Conservation (phyloP, 2,797 vertebrate genomes). For the Siniperca scherzeri region DNA sequence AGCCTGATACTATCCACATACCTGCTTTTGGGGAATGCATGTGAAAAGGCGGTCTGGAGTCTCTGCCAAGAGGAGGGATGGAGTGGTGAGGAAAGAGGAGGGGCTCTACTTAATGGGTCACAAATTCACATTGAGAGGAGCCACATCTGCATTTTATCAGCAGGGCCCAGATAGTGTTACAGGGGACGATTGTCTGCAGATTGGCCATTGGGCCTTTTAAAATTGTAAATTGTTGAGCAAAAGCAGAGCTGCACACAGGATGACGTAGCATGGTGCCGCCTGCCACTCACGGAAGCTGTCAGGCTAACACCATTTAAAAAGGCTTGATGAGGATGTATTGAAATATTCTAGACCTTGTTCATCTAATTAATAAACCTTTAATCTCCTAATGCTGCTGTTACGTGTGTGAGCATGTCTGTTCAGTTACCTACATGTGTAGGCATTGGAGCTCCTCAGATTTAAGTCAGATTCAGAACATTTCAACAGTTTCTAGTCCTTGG, state of each 20-base stretch:
- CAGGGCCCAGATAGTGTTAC: constrained; percentile 97
- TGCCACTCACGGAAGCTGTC: constrained; percentile 68
- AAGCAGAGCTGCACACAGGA: constrained; percentile 89
- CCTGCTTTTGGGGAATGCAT: constrained; percentile 83
- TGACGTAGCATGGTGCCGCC: constrained; percentile 68
- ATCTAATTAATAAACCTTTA: constrained; percentile 4
- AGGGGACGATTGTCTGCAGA: constrained; percentile 98
- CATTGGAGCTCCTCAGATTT: neutral
- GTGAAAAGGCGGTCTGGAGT: constrained; percentile 77
- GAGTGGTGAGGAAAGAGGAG: constrained; percentile 76
- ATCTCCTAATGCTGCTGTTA: neutral
- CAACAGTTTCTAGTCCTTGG: constrained; percentile 14
- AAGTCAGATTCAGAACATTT: constrained; percentile 17
- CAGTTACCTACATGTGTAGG: neutral
- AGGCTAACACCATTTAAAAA: constrained; percentile 69
- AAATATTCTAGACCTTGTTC: constrained; percentile 24
- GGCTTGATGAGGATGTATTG: constrained; percentile 28
- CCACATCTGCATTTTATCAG: constrained; percentile 99
- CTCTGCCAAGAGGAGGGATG: constrained; percentile 77
- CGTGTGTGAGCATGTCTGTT: neutral
- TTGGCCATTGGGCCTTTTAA: constrained; percentile 92
- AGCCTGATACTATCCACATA: constrained; percentile 86
- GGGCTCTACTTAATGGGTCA: constrained; percentile 85
- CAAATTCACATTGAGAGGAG: constrained; percentile 95
- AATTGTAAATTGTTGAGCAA: constrained; percentile 96